A percentile compares a stretch with the other conserved stretches of the same genome.
These are phyloP conservation scores for Arrhopalites spinosus DNA, from an alignment of 2,888 invertebrate genomes.

Conservation along the genomic window DNA sequence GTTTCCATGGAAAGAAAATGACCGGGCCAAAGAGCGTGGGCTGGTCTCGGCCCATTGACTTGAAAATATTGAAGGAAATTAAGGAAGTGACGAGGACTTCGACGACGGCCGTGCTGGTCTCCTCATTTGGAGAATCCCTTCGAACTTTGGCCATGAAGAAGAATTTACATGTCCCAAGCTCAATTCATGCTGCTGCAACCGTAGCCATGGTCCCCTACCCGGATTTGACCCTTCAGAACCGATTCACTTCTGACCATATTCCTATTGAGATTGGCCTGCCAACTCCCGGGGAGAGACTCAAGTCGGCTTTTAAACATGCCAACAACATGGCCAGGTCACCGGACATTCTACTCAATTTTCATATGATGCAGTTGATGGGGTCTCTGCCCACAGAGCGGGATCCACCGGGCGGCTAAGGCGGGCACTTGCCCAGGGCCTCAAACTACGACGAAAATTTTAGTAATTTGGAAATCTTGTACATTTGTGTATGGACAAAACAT, in stretches of 20 bases:
- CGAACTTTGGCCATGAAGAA: slow-evolving; percentile 40
- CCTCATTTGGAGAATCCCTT: slow-evolving; percentile 47
- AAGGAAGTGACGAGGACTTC: slow-evolving; percentile 50
- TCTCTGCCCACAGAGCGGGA: slow-evolving; percentile 47
- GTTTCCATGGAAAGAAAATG: slow-evolving; percentile 52
- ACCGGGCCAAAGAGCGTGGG: slow-evolving; percentile 52
- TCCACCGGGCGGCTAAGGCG: too few species aligned
- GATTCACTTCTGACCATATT: slow-evolving; percentile 44
- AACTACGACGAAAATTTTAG: too few species aligned
- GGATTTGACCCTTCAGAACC: slow-evolving; percentile 46
- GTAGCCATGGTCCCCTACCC: slow-evolving; percentile 51
- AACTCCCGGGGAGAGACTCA: slow-evolving; percentile 29
- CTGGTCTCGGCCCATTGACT: slow-evolving; percentile 47
- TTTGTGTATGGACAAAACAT: too few species aligned
- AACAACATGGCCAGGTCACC: slow-evolving; percentile 43
- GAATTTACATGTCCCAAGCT: slow-evolving; percentile 8
- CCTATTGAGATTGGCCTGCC: slow-evolving; percentile 43
- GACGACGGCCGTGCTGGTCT: slow-evolving; percentile 34
- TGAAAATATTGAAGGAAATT: slow-evolving; percentile 46
- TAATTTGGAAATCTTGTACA: too few species aligned
- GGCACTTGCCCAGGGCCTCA: too few species aligned
- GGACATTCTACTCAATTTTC: slow-evolving; percentile 51
- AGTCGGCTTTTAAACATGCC: slow-evolving; percentile 33
- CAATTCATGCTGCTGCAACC: slow-evolving; percentile 43
- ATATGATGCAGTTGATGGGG: slow-evolving; percentile 50